A percentile compares a stretch with the other conserved stretches of the same genome.
Evolutionary conservation across 1,140 invertebrate species (phyloP).

Genomic region (Phortica variegata): DNA sequence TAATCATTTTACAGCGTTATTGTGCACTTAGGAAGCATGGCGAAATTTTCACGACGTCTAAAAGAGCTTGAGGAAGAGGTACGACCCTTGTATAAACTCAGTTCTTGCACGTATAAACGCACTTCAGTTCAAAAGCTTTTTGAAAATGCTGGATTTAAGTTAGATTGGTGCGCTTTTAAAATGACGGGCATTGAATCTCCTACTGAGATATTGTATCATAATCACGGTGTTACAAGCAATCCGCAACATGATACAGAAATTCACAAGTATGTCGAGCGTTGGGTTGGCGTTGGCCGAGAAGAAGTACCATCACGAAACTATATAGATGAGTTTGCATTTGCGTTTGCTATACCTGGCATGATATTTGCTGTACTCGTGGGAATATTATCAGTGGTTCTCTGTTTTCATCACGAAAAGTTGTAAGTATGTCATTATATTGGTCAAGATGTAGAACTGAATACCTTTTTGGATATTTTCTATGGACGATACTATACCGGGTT

Average conservation of each 20-base stretch:
- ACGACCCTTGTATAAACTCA: slow-evolving; percentile 71
- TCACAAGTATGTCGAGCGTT: slow-evolving; percentile 29
- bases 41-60: slow-evolving; percentile 72
- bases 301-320: slow-evolving; percentile 72
- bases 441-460: slow-evolving; percentile 1
- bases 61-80: slow-evolving; percentile 79
- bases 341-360: slow-evolving; percentile 69
- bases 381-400: slow-evolving; percentile 71
- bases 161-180: slow-evolving; percentile 89
- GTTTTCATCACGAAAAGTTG: slow-evolving; percentile 76
- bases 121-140: slow-evolving; percentile 84
- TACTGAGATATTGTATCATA: slow-evolving; percentile 48
- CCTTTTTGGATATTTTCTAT: slow-evolving; percentile 2
- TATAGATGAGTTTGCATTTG: slow-evolving; percentile 68
- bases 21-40: slow-evolving; percentile 73
- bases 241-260: no score
- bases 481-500: no score
- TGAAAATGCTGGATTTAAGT: slow-evolving; percentile 70
- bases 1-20: slow-evolving; percentile 65
- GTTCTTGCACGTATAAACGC: slow-evolving; percentile 80
- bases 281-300: slow-evolving; percentile 58
- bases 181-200: slow-evolving; percentile 62
- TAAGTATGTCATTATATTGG: slow-evolving; percentile 61
- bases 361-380: slow-evolving; percentile 68
- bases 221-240: slow-evolving; percentile 22